These are phyloP conservation scores for Plumapathes pennacea DNA, from an alignment of 92 coral and sea anemone species.

Conservation along the genomic window DNA sequence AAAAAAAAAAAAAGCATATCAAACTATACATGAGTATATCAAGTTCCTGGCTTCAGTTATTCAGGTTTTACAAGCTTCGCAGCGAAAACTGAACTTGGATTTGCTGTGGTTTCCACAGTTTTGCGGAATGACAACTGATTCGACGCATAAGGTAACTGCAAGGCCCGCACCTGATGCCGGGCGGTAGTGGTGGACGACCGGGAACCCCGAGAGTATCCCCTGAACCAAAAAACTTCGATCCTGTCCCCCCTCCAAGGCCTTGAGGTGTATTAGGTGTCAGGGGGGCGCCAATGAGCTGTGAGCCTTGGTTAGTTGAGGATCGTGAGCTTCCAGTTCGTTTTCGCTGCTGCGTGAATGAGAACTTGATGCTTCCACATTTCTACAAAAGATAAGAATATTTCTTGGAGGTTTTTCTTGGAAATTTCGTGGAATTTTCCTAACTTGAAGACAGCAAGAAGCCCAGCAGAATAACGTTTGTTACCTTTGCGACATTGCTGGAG, in stretches of 20 bases:
- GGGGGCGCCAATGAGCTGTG: slow-evolving; percentile 49
- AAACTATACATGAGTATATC: too few species aligned
- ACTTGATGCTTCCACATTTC: slow-evolving; percentile 66
- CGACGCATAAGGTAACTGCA: too few species aligned
- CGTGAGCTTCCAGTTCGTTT: slow-evolving; percentile 56
- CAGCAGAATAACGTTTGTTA: neutral
- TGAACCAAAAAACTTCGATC: slow-evolving; percentile 51
- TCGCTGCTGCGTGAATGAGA: slow-evolving; percentile 70
- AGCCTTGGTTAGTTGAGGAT: slow-evolving; percentile 58
- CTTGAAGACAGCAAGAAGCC: neutral
- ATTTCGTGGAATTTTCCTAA: too few species aligned
- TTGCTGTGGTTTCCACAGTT: too few species aligned
- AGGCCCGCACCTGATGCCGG: too few species aligned
- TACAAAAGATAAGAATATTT: too few species aligned
- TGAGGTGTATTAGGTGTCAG: slow-evolving; percentile 40
- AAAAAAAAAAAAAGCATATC: neutral
- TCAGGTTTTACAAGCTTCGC: too few species aligned
- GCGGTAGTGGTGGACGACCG: slow-evolving; percentile 80
- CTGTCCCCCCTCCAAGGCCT: slow-evolving; percentile 19
- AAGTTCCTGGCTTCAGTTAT: too few species aligned
- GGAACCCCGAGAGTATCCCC: slow-evolving; percentile 65
- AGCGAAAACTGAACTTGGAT: too few species aligned
- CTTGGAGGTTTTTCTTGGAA: too few species aligned
- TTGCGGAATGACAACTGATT: too few species aligned
- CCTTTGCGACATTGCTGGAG: neutral